Evolutionary conservation across 2,888 invertebrate genomes (phyloP), one percentile per base, ranked within the genome.

Genomic region (Trichopoda pennipes): DNA sequence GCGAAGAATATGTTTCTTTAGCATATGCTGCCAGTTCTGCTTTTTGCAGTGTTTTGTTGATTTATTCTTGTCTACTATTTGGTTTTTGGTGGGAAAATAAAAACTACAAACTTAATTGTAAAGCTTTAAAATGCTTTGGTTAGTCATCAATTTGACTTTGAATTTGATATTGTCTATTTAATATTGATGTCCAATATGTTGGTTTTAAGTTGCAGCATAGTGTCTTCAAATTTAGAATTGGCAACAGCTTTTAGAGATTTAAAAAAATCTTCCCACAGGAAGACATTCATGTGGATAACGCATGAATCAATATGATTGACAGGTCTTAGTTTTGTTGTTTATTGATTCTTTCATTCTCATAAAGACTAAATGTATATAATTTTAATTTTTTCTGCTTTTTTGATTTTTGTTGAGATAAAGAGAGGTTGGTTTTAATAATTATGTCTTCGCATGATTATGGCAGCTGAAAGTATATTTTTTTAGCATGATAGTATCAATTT

Each of bases 291-390:
- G 17, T 56, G 9, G 14, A 51, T 44, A 19, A 32, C 49, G 56
- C 75, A 82, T 75, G 70, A 82, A 82, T 82, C 79, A 79, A 79
- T 61, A 66, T 79, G 79, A 82, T 79, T 82, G 79, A 75, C 79
- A 79, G 75, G 70, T 72, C 53, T 66, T 49, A 60, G 49, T 58
- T 75, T 77, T 74, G 19, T 66, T 17, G 19, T 28, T 17, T 44
- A 47, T 17, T 19, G 17, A 70, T 63, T 49, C 60, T 28, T n/a
- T 38, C 53, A 38, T 63, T 69, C 19, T 6, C 58, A n/a, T 3
- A 49, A 7, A 56, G 56, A 63, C 42, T 28, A 38, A 38, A 49
- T 42, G 9, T 10, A 6, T 60, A 60, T 60, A 61, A 56, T 70
- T 70, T 64, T 58, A 8, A 32, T 6, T 51, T 55, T 8, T 32